Conservation (phyloP, 1,140 invertebrate genomes). For the Limonius californicus region DNA sequence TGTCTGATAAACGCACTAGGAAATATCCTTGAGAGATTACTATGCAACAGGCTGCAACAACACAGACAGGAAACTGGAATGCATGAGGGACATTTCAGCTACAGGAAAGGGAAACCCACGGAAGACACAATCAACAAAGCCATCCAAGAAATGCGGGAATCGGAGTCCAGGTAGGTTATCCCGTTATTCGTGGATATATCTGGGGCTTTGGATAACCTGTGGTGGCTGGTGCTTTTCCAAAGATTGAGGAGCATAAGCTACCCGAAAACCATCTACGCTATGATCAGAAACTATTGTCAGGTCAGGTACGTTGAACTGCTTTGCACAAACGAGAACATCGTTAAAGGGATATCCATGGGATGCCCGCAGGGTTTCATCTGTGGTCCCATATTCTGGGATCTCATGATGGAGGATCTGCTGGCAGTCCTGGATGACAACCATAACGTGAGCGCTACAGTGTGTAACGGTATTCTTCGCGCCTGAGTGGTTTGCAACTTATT, state of each 20-base stretch:
- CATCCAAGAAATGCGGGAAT: too few species aligned
- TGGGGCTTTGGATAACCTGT: conserved; percentile 47
- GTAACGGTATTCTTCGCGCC: too few species aligned
- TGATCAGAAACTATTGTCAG: conserved; percentile 13
- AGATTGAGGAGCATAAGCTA: conserved; percentile 29
- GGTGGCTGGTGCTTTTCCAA: conserved; percentile 44
- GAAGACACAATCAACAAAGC: background rate
- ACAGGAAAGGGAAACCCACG: background rate
- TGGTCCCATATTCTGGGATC: conserved; percentile 44
- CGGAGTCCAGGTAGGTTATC: conserved; percentile 37
- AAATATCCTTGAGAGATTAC: conserved; percentile 42
- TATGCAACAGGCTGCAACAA: conserved; percentile 24
- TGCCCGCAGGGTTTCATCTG: conserved; percentile 49
- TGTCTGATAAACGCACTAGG: conserved; percentile 43
- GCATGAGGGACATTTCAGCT: background rate
- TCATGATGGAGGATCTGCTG: conserved; percentile 43
- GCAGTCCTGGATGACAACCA: conserved; percentile 26
- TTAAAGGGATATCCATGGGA: conserved; percentile 38
- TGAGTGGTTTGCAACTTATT: too few species aligned
- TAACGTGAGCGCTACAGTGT: too few species aligned
- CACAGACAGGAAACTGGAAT: background rate
- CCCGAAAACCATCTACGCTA: background rate
- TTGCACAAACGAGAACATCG: background rate
- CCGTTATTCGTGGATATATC: conserved; percentile 47
- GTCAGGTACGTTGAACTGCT: too few species aligned